Evolutionary conservation across 2,888 invertebrate genomes (phyloP).

Genomic region (Cheilosia vulpina): DNA sequence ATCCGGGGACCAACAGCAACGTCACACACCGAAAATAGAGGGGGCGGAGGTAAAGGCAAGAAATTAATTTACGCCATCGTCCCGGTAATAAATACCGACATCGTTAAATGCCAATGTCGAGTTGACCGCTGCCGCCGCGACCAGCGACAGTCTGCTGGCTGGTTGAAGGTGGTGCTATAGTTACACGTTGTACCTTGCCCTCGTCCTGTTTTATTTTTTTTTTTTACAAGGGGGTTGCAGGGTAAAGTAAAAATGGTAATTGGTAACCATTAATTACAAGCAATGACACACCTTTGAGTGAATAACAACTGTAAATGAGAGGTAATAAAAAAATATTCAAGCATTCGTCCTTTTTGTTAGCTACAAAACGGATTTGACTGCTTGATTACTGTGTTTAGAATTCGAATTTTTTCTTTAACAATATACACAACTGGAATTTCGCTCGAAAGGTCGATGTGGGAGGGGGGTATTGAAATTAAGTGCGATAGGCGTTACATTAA

Average conservation of each 20-base stretch:
- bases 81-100: constrained; percentile 74
- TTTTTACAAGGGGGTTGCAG: constrained; percentile 18
- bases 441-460: background rate
- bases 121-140: constrained; percentile 51
- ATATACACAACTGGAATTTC: constrained; percentile 31
- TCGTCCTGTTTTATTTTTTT: constrained; percentile 14
- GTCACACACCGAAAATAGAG: constrained; percentile 58
- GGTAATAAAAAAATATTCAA: constrained; percentile 74
- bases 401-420: constrained; percentile 53
- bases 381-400: constrained; percentile 67
- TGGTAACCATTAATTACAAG: constrained; percentile 75
- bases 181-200: constrained; percentile 29
- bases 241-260: constrained; percentile 71
- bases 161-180: constrained; percentile 12
- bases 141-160: constrained; percentile 40
- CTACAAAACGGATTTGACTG: constrained; percentile 63
- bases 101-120: constrained; percentile 74
- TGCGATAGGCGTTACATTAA: constrained; percentile 70
- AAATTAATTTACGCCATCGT: constrained; percentile 75
- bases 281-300: constrained; percentile 75
- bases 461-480: constrained; percentile 61
- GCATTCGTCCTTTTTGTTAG: constrained; percentile 46
- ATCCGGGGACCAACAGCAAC: constrained; percentile 4
- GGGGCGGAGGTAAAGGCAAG: constrained; percentile 50
- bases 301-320: constrained; percentile 75